Conservation (phyloP, 2,888 invertebrate species). For the Apamea anceps region DNA sequence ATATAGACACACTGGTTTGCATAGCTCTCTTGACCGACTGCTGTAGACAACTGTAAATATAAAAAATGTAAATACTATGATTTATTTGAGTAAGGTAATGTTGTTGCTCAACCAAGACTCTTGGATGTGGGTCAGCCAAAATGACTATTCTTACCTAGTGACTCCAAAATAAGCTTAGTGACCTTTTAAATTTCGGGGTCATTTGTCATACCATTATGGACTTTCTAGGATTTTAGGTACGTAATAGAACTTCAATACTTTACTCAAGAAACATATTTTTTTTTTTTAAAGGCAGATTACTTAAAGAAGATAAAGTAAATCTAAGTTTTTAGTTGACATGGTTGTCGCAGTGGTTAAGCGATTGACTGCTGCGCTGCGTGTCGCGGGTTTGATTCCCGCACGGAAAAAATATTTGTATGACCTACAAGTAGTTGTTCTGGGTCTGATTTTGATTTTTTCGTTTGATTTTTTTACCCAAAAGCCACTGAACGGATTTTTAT, state of each 20-base stretch:
- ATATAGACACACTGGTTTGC: conserved; percentile 78
- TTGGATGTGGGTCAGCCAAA: not conserved
- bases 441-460: too few species aligned
- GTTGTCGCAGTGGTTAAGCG: too few species aligned
- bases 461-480: too few species aligned
- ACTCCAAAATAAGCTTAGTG: conserved; percentile 38
- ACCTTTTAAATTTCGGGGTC: conserved; percentile 22
- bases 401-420: too few species aligned
- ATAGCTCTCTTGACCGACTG: conserved; percentile 54
- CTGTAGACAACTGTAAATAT: conserved; percentile 50
- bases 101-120: conserved; percentile 23
- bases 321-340: too few species aligned
- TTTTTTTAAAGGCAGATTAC: not conserved
- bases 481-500: too few species aligned
- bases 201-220: not conserved
- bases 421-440: too few species aligned
- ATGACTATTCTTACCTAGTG: not conserved
- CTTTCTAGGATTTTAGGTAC: conserved; percentile 38
- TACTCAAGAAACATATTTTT: not conserved
- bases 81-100: conserved; percentile 11
- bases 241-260: not conserved
- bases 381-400: too few species aligned
- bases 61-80: conserved; percentile 11
- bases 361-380: too few species aligned
- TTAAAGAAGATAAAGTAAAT: not conserved